Evolutionary conservation across 1,140 invertebrate genomes (phyloP).

Genomic region (Theocolax elegans): DNA sequence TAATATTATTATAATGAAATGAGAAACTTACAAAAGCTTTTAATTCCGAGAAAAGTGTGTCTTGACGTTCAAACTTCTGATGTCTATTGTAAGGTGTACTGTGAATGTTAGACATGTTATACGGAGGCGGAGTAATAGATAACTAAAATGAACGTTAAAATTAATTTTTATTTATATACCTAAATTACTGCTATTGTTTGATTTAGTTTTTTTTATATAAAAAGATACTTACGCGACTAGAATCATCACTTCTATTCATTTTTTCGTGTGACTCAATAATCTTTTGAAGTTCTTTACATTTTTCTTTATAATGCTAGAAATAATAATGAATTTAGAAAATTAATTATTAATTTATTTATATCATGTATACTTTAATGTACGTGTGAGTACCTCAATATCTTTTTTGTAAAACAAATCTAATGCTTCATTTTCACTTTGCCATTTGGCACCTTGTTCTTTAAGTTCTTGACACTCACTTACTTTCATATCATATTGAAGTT

Average conservation of each 20-base stretch:
- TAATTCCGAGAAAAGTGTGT: conserved; percentile 47
- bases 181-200: not conserved
- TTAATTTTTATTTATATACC: not conserved
- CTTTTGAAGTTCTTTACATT: conserved; percentile 40
- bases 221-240: conserved; percentile 11
- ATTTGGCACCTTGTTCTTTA: conserved; percentile 8
- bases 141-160: conserved; percentile 38
- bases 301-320: conserved; percentile 35
- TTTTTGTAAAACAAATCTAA: conserved; percentile 13
- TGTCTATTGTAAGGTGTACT: conserved; percentile 35
- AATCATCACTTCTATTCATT: conserved; percentile 10
- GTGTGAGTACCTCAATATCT: conserved; percentile 2
- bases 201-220: too few species aligned
- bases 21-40: conserved; percentile 47
- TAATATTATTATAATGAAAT: too few species aligned
- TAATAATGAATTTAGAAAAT: not conserved
- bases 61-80: not conserved
- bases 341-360: too few species aligned
- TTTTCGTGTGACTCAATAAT: conserved; percentile 38
- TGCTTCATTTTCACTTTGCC: not conserved
- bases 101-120: conserved; percentile 33
- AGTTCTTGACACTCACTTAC: not conserved
- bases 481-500: conserved; percentile 20
- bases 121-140: conserved; percentile 33
- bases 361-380: not conserved